A percentile compares a stretch with the other conserved stretches of the same genome.
phyloP scores from a whole-genome alignment of 2,113 vertebrate genomes.

The Benitochromis conjunctus region DNA sequence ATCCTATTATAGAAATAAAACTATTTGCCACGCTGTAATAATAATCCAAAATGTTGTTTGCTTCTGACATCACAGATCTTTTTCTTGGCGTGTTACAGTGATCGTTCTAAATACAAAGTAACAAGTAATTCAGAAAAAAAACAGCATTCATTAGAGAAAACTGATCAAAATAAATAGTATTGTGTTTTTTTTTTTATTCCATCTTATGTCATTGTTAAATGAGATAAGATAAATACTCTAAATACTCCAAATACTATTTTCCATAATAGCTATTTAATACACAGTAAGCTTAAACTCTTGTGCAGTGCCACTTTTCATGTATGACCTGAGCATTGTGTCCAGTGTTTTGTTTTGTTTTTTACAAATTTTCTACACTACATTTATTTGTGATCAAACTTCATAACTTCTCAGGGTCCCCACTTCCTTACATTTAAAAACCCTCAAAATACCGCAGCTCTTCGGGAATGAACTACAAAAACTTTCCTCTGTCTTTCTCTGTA shows the following conservation, averaged over 20 bases:
- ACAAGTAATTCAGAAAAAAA: not conserved
- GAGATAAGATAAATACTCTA: not conserved
- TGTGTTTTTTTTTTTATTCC: not conserved
- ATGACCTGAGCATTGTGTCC: not conserved
- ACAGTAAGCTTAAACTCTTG: not conserved
- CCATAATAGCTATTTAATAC: not conserved
- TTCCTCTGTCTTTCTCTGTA: not conserved
- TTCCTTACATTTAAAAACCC: not conserved
- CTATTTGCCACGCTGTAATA: accelerated
- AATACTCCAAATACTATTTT: not conserved
- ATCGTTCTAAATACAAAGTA: not conserved
- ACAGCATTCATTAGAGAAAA: not conserved
- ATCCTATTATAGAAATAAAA: not conserved
- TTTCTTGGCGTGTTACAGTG: accelerated
- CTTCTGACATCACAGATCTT: not conserved
- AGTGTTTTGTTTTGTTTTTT: not conserved
- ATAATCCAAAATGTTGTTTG: not conserved
- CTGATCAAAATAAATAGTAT: not conserved
- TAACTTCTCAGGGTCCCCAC: accelerated
- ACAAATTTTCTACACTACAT: not conserved
- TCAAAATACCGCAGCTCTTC: not conserved
- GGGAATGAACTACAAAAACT: not conserved
- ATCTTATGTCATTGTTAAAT: not conserved
- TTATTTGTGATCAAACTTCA: not conserved
- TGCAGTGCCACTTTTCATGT: not conserved